phyloP scores from a whole-genome alignment of 1,140 invertebrate species.

The Lethocerus indicus region DNA sequence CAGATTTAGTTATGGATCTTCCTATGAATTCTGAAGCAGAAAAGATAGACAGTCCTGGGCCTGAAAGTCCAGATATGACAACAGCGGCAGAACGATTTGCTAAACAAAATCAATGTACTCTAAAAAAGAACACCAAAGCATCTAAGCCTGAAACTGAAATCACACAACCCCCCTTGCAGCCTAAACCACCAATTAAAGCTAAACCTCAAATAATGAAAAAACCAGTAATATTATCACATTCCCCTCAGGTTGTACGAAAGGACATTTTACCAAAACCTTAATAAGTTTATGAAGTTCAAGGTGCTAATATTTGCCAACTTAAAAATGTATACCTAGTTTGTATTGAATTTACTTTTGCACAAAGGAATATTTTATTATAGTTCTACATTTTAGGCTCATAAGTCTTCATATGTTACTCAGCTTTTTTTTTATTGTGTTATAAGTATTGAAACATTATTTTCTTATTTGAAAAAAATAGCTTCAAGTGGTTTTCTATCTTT shows the following conservation, averaged over 20 bases:
- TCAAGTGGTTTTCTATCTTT: too few species aligned
- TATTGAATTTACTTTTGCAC: too few species aligned
- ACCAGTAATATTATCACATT: conserved; percentile 31
- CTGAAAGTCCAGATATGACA: conserved; percentile 49
- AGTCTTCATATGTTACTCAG: too few species aligned
- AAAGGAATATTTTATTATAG: too few species aligned
- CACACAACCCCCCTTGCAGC: conserved; percentile 25
- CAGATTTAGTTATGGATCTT: conserved; percentile 78
- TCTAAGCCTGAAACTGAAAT: conserved; percentile 7
- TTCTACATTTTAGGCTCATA: too few species aligned
- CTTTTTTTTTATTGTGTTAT: too few species aligned
- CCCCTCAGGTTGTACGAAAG: conserved; percentile 10
- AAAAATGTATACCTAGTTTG: too few species aligned
- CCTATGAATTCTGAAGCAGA: conserved; percentile 28
- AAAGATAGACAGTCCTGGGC: conserved; percentile 20
- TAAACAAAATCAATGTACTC: conserved; percentile 61
- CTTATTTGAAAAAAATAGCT: too few species aligned
- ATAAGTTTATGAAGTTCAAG: too few species aligned
- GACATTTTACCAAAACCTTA: too few species aligned
- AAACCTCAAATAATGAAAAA: conserved; percentile 57
- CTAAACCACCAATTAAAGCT: conserved; percentile 49
- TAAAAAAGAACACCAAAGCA: conserved; percentile 54
- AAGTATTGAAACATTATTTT: too few species aligned
- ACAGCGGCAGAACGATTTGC: conserved; percentile 56
- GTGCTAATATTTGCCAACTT: too few species aligned